These are phyloP conservation scores for Pseudopleuronectes americanus DNA, from an alignment of 2,797 vertebrate genomes.

Conservation along the genomic window DNA sequence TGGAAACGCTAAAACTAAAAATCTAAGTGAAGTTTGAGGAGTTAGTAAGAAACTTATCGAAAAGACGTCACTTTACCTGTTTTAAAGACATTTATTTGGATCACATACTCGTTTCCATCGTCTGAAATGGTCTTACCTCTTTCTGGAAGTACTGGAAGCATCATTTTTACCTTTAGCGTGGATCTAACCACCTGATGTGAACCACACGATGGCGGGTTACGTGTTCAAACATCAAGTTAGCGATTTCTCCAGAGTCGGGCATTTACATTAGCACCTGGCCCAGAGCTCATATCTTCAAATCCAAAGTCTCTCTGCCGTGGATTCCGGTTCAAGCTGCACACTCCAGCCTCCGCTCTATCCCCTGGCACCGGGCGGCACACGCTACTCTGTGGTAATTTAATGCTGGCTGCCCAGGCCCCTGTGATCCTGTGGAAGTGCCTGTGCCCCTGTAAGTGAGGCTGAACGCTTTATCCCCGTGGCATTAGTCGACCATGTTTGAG, in stretches of 20 bases:
- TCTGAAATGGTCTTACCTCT: too few species aligned
- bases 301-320: slow-evolving; percentile 43
- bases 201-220: too few species aligned
- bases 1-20: too few species aligned
- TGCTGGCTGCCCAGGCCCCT: slow-evolving; percentile 67
- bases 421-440: slow-evolving; percentile 75
- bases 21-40: too few species aligned
- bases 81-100: too few species aligned
- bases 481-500: slow-evolving; percentile 82
- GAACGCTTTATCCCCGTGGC: slow-evolving; percentile 78
- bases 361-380: slow-evolving; percentile 58
- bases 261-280: slow-evolving; percentile 54
- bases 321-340: slow-evolving; percentile 39
- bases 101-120: too few species aligned
- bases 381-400: slow-evolving; percentile 74
- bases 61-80: too few species aligned
- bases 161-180: too few species aligned
- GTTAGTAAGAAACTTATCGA: too few species aligned
- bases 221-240: too few species aligned
- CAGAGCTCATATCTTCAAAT: slow-evolving; percentile 39
- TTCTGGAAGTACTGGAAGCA: too few species aligned
- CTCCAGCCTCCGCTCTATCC: slow-evolving; percentile 57
- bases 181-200: too few species aligned
- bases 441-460: slow-evolving; percentile 78
- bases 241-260: slow-evolving; percentile 11